A percentile compares a stretch with the other conserved stretches of the same genome.
phyloP scores from a whole-genome alignment of 2,888 invertebrate species.

The Blastobasis adustella region DNA sequence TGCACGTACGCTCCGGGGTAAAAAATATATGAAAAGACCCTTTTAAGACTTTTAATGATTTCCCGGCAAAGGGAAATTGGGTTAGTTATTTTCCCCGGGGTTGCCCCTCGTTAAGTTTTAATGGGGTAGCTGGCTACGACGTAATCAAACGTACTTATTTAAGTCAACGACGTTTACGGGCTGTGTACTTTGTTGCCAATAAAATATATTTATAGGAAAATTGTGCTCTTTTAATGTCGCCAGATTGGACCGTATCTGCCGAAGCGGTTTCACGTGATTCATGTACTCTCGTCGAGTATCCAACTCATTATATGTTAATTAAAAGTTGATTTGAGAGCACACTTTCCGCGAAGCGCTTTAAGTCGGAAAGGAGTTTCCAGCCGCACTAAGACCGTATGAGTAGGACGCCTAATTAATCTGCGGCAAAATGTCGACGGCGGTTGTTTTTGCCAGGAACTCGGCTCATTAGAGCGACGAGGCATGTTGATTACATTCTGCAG shows the following conservation, averaged over 20 bases:
- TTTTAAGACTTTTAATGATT: constrained; percentile 76
- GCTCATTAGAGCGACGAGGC: constrained; percentile 72
- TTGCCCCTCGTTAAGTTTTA: constrained; percentile 75
- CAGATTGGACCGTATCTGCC: too few species aligned
- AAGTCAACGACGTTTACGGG: constrained; percentile 68
- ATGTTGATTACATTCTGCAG: constrained; percentile 74
- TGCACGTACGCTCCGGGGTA: constrained; percentile 72
- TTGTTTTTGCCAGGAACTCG: constrained; percentile 70
- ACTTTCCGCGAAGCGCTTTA: constrained; percentile 45
- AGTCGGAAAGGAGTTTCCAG: constrained; percentile 11
- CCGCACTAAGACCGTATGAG: constrained; percentile 42
- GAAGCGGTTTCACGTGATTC: background rate
- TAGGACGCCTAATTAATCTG: constrained; percentile 68
- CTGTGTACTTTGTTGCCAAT: constrained; percentile 62
- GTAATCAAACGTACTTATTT: constrained; percentile 74
- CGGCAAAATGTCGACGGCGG: constrained; percentile 66
- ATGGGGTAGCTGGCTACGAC: constrained; percentile 72
- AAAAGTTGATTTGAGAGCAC: constrained; percentile 21
- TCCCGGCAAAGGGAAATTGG: constrained; percentile 75
- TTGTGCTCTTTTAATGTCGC: constrained; percentile 5
- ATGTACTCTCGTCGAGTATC: background rate
- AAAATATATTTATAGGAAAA: constrained; percentile 42
- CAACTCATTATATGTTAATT: constrained; percentile 8
- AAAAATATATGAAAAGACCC: constrained; percentile 74
- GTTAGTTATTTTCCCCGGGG: constrained; percentile 74